phyloP scores from a whole-genome alignment of 2,113 vertebrate species.

The Felis chaus region DNA sequence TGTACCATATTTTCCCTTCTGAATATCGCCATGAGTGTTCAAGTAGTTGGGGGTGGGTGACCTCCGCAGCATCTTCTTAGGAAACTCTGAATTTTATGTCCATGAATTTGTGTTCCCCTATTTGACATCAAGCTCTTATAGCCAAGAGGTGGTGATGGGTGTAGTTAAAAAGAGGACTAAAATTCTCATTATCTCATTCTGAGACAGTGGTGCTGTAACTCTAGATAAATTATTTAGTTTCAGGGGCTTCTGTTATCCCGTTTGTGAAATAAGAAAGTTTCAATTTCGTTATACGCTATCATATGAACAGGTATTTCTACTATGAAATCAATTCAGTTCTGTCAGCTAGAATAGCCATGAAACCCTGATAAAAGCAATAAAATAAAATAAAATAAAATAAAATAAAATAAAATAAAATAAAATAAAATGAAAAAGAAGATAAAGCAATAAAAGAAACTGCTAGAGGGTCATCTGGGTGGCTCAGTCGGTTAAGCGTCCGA shows the following conservation, averaged over 20 bases:
- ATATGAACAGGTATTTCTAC: background rate
- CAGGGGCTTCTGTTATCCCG: background rate
- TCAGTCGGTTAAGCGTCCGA: too few relatives aligned
- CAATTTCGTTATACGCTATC: background rate
- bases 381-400: background rate
- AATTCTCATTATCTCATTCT: too few relatives aligned
- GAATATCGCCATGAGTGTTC: background rate
- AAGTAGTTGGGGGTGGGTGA: background rate
- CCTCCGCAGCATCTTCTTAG: background rate
- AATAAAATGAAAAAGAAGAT: background rate
- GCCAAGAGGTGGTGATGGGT: background rate
- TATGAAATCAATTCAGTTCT: background rate
- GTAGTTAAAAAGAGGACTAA: background rate
- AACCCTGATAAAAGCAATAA: background rate
- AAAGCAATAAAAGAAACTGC: background rate
- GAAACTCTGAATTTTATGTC: background rate
- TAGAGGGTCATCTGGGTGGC: background rate
- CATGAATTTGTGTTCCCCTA: background rate
- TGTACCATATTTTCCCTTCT: background rate
- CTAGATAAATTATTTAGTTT: background rate
- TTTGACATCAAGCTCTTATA: background rate
- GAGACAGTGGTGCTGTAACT: background rate
- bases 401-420: too few relatives aligned
- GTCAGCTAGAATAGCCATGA: background rate
- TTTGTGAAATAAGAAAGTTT: background rate